Conservation (phyloP, 2,797 vertebrate species). For the Falco novaeseelandiae region DNA sequence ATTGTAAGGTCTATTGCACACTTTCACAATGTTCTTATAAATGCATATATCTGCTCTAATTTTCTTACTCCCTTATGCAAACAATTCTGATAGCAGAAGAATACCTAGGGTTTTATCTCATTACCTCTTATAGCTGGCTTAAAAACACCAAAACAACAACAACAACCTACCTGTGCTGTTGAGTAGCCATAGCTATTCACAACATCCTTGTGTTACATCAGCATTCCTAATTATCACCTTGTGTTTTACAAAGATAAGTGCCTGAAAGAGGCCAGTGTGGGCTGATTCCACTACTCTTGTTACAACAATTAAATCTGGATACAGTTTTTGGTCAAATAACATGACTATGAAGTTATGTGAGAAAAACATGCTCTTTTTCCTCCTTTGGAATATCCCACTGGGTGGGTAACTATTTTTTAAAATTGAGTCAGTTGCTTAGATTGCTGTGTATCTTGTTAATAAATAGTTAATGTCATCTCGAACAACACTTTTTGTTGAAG, state of each 20-base stretch:
- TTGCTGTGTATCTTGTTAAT: not conserved
- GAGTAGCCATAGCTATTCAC: not conserved
- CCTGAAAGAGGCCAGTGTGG: not conserved
- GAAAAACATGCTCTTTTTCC: not conserved
- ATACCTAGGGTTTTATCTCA: not conserved
- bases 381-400: not conserved
- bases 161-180: not conserved
- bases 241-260: not conserved
- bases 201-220: not conserved
- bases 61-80: not conserved
- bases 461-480: not conserved
- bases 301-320: not conserved
- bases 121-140: not conserved
- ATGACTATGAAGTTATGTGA: not conserved
- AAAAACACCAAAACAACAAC: not conserved
- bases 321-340: not conserved
- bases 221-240: not conserved
- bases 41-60: constrained; percentile 19
- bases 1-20: constrained; percentile 28
- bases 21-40: constrained; percentile 7
- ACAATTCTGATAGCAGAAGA: not conserved
- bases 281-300: not conserved
- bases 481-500: not conserved
- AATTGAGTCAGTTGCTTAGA: not conserved
- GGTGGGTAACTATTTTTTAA: not conserved